Conservation (phyloP, 2,888 invertebrate species). For the Ormyrus thymus region DNA sequence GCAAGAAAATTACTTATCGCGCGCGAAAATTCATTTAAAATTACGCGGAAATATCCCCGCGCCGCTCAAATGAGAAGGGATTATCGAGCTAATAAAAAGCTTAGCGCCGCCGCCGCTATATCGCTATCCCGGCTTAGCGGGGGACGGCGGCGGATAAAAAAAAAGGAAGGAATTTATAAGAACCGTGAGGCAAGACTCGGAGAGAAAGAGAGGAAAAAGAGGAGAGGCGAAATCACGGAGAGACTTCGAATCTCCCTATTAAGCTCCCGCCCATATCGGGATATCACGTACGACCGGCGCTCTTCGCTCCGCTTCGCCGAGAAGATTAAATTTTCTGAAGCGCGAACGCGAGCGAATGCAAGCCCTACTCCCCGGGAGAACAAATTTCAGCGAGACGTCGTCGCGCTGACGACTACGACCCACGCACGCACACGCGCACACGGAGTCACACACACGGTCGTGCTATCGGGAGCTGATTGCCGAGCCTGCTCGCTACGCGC, state of each 20-base stretch:
- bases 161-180: conserved; percentile 27
- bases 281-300: conserved; percentile 46
- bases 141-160: background rate
- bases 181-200: background rate
- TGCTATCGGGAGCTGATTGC: conserved; percentile 5
- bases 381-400: conserved; percentile 52
- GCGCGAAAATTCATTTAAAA: conserved; percentile 29
- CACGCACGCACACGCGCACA: background rate
- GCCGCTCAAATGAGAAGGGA: conserved; percentile 24
- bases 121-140: background rate
- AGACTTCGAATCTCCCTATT: conserved; percentile 50
- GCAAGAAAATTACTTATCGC: conserved; percentile 33
- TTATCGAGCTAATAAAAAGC: conserved; percentile 50
- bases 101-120: background rate
- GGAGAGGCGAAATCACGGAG: conserved; percentile 27
- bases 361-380: conserved; percentile 23
- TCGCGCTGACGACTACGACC: background rate
- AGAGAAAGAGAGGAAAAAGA: conserved; percentile 16
- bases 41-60: conserved; percentile 1
- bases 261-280: conserved; percentile 50
- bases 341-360: conserved; percentile 27
- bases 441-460: background rate
- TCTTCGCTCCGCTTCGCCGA: conserved; percentile 36
- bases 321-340: conserved; percentile 57
- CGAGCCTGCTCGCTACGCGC: too few species aligned